These are phyloP conservation scores for Anthophora plumipes DNA, from an alignment of 2,888 invertebrate genomes.

Conservation along the genomic window DNA sequence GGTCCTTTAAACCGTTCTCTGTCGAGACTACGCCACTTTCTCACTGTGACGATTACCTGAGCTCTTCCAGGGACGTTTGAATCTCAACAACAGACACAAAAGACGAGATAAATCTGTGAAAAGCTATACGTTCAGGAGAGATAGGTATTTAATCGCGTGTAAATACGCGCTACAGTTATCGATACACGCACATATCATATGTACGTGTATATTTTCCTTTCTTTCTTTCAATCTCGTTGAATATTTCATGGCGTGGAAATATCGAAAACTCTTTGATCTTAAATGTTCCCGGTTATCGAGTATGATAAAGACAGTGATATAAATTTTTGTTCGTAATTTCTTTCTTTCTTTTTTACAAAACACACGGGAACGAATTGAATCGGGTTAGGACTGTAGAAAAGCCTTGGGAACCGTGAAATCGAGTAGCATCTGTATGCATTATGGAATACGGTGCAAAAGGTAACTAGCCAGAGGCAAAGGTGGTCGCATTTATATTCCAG, in stretches of 20 bases:
- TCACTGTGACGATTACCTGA: not conserved
- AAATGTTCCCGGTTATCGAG: conserved; percentile 12
- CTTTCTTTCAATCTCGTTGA: conserved; percentile 17
- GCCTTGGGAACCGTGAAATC: conserved; percentile 13
- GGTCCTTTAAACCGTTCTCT: not conserved
- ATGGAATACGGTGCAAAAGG: conserved; percentile 14
- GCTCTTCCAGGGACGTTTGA: conserved; percentile 4
- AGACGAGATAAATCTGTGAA: conserved; percentile 5
- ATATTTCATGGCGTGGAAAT: conserved; percentile 28
- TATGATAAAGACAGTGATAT: conserved; percentile 5
- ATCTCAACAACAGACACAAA: conserved; percentile 7
- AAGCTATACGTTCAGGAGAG: not conserved
- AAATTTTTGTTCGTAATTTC: not conserved
- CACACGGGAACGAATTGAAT: not conserved
- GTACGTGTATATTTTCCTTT: not conserved
- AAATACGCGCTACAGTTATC: not conserved
- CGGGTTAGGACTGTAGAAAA: not conserved
- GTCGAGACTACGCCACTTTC: conserved; percentile 8
- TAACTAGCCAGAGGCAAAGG: not conserved
- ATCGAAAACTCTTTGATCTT: conserved; percentile 29
- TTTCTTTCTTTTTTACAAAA: not conserved
- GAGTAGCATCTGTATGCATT: conserved; percentile 35
- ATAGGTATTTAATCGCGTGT: conserved; percentile 21
- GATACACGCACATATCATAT: not conserved
- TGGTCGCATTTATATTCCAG: conserved; percentile 34